A percentile compares a stretch with the other conserved stretches of the same genome.
Evolutionary conservation across 1,140 invertebrate genomes (phyloP).

Genomic region (Leptopilina boulardi): DNA sequence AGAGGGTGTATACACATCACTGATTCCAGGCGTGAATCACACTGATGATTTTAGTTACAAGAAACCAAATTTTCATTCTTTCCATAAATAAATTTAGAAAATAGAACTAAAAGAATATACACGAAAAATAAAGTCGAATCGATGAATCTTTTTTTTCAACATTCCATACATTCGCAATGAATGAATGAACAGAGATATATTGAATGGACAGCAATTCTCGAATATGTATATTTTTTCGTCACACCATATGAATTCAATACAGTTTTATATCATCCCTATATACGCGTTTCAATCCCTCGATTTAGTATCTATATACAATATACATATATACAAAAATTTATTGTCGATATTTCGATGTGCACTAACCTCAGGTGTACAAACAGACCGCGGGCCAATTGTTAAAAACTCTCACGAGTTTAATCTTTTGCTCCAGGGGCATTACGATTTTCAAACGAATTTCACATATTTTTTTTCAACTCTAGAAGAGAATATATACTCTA

Average conservation of each 20-base stretch:
- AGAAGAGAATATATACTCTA: too few relatives aligned
- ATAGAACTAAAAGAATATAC: background rate
- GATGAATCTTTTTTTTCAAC: background rate
- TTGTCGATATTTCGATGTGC: constrained; percentile 28
- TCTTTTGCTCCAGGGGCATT: constrained; percentile 67
- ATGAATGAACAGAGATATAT: constrained; percentile 9
- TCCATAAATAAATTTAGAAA: too few relatives aligned
- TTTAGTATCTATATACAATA: too few relatives aligned
- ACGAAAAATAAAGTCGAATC: background rate
- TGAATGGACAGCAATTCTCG: constrained; percentile 10
- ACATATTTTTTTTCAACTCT: background rate
- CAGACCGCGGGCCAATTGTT: constrained; percentile 68
- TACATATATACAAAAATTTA: constrained; percentile 13
- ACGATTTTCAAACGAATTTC: constrained; percentile 33
- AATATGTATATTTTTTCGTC: constrained; percentile 11
- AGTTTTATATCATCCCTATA: constrained; percentile 33
- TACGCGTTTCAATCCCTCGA: background rate
- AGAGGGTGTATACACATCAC: background rate
- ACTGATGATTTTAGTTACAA: background rate
- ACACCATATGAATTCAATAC: constrained; percentile 36
- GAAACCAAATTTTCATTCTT: too few relatives aligned
- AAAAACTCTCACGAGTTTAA: constrained; percentile 70
- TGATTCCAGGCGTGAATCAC: constrained; percentile 4
- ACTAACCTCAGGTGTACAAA: constrained; percentile 72
- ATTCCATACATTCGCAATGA: background rate